Conservation (phyloP, 2,113 vertebrate species). For the Delphinapterus leucas region DNA sequence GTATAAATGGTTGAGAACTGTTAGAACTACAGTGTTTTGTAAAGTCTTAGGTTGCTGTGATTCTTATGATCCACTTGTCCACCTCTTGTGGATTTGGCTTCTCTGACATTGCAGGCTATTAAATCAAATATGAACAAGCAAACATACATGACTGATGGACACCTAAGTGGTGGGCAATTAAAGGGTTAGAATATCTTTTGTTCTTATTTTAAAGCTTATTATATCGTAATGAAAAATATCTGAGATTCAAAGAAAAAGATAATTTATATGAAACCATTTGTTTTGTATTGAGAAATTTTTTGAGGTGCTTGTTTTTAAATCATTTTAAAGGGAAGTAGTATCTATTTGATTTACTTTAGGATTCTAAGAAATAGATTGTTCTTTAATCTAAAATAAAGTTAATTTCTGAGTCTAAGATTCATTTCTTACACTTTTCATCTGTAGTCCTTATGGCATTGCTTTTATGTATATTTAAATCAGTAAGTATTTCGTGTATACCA, state of each 20-base stretch:
- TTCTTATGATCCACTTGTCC: background rate
- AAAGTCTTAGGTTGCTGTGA: background rate
- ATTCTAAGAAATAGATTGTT: constrained; percentile 38
- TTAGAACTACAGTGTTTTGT: background rate
- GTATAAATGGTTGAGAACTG: background rate
- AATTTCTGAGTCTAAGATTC: background rate
- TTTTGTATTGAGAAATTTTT: constrained; percentile 27
- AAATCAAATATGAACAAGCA: background rate
- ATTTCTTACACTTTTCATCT: constrained; percentile 27
- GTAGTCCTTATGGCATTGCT: background rate
- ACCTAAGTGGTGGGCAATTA: background rate
- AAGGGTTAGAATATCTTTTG: constrained; percentile 23
- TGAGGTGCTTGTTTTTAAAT: constrained; percentile 33
- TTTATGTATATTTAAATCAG: constrained; percentile 44
- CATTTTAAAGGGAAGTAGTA: background rate
- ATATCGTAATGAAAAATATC: constrained; percentile 11
- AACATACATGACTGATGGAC: background rate
- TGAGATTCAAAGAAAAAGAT: constrained; percentile 16
- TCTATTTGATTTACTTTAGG: constrained; percentile 23
- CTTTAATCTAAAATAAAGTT: background rate
- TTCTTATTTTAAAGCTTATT: constrained; percentile 17
- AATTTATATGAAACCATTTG: background rate
- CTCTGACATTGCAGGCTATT: background rate
- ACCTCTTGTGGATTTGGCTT: background rate
- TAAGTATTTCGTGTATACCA: background rate